phyloP scores from a whole-genome alignment of 2,888 invertebrate genomes.

The Clepsis dumicolana region DNA sequence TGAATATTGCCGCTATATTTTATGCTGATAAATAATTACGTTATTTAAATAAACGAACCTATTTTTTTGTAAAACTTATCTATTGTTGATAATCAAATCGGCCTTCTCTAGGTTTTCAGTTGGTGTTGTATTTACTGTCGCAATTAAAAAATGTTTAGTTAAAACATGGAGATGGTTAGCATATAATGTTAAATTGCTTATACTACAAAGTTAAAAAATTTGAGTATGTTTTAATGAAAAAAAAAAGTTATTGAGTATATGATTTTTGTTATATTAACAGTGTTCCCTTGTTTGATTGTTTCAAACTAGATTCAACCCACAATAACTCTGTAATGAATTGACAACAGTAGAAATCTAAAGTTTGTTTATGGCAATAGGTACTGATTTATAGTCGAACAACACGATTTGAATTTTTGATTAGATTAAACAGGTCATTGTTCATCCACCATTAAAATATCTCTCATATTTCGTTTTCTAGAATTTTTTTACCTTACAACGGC shows the following conservation, averaged over 20 bases:
- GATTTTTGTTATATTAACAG: not conserved
- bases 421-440: too few species aligned
- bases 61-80: conserved; percentile 34
- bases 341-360: too few species aligned
- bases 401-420: too few species aligned
- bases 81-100: conserved; percentile 27
- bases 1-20: conserved; percentile 5
- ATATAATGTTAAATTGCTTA: not conserved
- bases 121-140: conserved; percentile 15
- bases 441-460: too few species aligned
- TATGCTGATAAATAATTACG: conserved; percentile 44
- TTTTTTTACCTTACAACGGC: too few species aligned
- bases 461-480: too few species aligned
- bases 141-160: not conserved
- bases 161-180: not conserved
- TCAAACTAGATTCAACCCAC: too few species aligned
- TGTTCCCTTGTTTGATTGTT: not conserved
- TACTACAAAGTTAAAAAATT: not conserved
- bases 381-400: too few species aligned
- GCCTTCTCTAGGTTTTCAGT: conserved; percentile 37
- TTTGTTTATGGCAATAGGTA: too few species aligned
- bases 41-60: conserved; percentile 24
- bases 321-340: too few species aligned
- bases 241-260: not conserved
- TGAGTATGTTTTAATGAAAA: not conserved